phyloP scores from a whole-genome alignment of 2,888 invertebrate genomes.

The Mongoloraphidia duomilia region DNA sequence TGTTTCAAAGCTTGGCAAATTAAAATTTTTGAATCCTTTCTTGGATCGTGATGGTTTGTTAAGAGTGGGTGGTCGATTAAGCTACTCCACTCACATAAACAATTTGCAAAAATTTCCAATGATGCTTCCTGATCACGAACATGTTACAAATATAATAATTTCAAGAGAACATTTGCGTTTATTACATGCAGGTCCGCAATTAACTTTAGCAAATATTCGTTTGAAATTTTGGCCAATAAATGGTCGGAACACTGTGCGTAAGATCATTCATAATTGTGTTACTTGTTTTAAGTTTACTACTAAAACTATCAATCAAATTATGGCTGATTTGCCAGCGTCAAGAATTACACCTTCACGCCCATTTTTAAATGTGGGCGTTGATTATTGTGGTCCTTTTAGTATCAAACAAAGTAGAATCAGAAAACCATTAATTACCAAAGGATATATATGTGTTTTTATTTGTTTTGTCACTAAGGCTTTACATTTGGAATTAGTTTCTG shows the following conservation, averaged over 20 bases:
- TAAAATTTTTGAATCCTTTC: constrained; percentile 2
- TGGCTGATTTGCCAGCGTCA: background rate
- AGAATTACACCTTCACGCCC: background rate
- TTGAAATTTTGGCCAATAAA: too few relatives aligned
- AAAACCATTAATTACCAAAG: constrained; percentile 2
- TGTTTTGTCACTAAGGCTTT: constrained; percentile 6
- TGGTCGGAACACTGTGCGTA: too few relatives aligned
- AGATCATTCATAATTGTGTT: too few relatives aligned
- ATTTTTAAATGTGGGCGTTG: background rate
- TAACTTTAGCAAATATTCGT: background rate
- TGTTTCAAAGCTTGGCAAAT: background rate
- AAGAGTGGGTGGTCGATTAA: background rate
- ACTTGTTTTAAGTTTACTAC: too few relatives aligned
- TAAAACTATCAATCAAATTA: background rate
- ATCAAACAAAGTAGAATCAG: background rate
- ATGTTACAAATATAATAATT: background rate
- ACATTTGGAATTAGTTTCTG: constrained; percentile 3
- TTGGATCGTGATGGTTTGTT: background rate
- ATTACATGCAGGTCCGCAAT: background rate
- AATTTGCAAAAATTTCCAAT: background rate
- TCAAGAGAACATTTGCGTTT: background rate
- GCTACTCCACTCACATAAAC: background rate
- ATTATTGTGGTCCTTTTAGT: background rate
- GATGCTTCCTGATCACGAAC: background rate
- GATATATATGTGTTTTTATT: constrained; percentile 6